A percentile compares a stretch with the other conserved stretches of the same genome.
phyloP scores from a whole-genome alignment of 2,888 invertebrate genomes.

The Zonitis immaculata region DNA sequence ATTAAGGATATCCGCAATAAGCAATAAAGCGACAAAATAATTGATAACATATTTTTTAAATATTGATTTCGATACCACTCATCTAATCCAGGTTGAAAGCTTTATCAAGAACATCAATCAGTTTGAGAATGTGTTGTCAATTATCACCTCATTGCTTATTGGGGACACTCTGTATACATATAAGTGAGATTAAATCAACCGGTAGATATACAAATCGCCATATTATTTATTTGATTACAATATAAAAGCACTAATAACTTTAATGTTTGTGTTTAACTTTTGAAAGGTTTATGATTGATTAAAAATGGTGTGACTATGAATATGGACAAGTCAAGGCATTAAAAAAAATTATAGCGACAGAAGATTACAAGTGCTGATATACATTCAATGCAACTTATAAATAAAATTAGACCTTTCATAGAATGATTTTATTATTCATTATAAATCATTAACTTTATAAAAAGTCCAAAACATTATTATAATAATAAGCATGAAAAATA shows the following conservation, averaged over 20 bases:
- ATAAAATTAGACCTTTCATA: constrained; percentile 56
- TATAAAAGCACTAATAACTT: constrained; percentile 18
- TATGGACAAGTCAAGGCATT: constrained; percentile 26
- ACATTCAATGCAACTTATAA: constrained; percentile 47
- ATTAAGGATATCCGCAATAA: no score
- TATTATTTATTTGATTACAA: constrained; percentile 14
- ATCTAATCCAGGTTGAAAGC: no score
- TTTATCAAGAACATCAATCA: no score
- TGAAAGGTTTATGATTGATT: constrained; percentile 16
- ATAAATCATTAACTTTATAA: constrained; percentile 4
- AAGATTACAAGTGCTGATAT: constrained; percentile 31
- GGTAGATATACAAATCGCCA: neutral
- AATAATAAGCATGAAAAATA: constrained; percentile 49
- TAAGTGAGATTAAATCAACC: no score
- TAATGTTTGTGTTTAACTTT: constrained; percentile 18
- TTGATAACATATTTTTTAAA: no score
- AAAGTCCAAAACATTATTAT: constrained; percentile 15
- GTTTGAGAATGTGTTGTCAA: no score
- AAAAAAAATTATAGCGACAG: constrained; percentile 37
- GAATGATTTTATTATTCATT: constrained; percentile 38
- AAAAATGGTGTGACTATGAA: constrained; percentile 20
- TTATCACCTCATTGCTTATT: no score
- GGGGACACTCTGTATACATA: no score
- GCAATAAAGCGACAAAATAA: no score
- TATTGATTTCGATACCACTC: no score